Conservation (phyloP, 2,113 vertebrate genomes). For the Ochotona princeps region DNA sequence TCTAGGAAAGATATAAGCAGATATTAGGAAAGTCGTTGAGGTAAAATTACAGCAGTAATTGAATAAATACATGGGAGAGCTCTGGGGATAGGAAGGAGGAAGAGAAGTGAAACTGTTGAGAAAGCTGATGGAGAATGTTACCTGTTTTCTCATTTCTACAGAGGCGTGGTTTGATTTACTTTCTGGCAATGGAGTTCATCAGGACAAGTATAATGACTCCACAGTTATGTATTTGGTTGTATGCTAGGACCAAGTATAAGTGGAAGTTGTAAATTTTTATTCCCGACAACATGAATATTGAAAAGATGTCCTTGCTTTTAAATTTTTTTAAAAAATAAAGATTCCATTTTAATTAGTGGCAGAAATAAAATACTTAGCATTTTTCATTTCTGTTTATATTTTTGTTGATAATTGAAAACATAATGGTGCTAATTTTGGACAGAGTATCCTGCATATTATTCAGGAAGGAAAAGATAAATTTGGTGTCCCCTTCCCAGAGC, state of each 20-base stretch:
- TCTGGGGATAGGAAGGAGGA: neutral
- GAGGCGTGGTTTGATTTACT: neutral
- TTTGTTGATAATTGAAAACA: neutral
- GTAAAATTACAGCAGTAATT: conserved; percentile 9
- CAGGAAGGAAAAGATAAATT: neutral
- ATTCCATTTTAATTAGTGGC: neutral
- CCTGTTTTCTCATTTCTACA: neutral
- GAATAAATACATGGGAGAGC: neutral
- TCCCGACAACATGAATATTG: neutral
- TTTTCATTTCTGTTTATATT: neutral
- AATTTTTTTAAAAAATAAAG: neutral
- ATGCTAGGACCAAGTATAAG: neutral
- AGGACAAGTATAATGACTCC: neutral
- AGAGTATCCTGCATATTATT: neutral
- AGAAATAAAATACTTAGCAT: neutral
- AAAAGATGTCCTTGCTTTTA: neutral
- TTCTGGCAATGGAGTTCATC: neutral
- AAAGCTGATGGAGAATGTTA: neutral
- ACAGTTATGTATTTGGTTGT: neutral
- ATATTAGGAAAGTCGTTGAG: conserved; percentile 8
- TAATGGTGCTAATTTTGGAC: neutral
- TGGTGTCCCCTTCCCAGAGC: neutral
- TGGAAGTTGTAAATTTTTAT: neutral
- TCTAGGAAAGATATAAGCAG: neutral
- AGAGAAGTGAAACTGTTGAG: too few species aligned